Evolutionary conservation across 2,113 vertebrate genomes (phyloP).

Genomic region (Psophia crepitans): DNA sequence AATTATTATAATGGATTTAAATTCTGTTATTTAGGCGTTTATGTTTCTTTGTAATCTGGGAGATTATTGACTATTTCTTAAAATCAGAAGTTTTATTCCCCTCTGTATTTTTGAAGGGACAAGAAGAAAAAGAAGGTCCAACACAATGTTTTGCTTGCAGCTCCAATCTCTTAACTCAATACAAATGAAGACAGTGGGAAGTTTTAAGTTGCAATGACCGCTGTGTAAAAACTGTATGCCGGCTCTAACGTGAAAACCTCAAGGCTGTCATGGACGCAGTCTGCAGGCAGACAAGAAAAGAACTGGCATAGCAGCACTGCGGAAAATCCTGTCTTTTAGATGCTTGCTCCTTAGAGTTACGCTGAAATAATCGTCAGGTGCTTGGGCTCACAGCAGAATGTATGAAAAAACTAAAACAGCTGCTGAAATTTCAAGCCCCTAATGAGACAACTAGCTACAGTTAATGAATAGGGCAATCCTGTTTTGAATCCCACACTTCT

Average conservation of each 20-base stretch:
- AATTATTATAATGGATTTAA: constrained; percentile 36
- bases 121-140: background rate
- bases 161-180: background rate
- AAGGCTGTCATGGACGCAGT: background rate
- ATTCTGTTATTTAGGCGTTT: background rate
- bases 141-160: background rate
- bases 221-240: background rate
- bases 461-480: background rate
- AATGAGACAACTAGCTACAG: background rate
- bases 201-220: background rate
- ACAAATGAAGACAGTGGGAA: background rate
- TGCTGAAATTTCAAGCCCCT: background rate
- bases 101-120: background rate
- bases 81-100: background rate
- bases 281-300: background rate
- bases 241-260: background rate
- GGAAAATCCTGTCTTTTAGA: background rate
- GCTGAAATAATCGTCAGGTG: background rate
- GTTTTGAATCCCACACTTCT: background rate
- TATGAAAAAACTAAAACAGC: background rate
- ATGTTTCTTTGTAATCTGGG: background rate
- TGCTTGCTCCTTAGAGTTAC: background rate
- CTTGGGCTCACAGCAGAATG: background rate
- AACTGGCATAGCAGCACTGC: background rate
- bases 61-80: background rate